Conservation (phyloP, 1,140 invertebrate species). For the Stegodyphus dumicola region DNA sequence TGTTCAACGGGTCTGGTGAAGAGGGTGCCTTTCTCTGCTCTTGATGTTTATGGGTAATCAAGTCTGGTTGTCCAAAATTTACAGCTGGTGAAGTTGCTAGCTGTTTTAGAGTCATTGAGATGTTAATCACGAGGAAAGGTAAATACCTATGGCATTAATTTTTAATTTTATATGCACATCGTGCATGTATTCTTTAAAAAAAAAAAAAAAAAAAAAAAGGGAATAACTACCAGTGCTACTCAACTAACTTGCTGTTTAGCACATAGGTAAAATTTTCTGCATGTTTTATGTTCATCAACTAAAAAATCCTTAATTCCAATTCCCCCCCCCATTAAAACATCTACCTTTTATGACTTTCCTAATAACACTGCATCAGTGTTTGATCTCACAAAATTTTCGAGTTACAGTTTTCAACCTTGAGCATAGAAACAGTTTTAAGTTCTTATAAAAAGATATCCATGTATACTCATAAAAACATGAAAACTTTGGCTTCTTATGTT, state of each 20-base stretch:
- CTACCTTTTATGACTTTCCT: no score
- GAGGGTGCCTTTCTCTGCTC: conserved; percentile 13
- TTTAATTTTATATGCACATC: not conserved
- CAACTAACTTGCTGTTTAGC: not conserved
- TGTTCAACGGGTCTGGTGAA: not conserved
- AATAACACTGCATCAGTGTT: no score
- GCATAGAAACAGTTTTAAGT: no score
- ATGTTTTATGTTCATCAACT: no score
- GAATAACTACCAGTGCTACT: not conserved
- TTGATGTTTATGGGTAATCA: conserved; percentile 43
- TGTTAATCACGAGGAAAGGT: conserved; percentile 32
- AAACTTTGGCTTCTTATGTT: no score
- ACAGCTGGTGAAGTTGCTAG: conserved; percentile 15
- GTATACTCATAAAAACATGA: no score
- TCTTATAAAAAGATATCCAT: no score
- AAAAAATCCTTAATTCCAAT: no score
- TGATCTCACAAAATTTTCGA: no score
- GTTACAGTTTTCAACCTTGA: no score
- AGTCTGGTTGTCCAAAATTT: conserved; percentile 51
- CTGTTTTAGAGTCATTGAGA: conserved; percentile 21
- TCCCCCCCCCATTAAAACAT: no score
- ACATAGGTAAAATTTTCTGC: no score
- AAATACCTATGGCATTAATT: conserved; percentile 29
- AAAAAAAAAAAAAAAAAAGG: not conserved
- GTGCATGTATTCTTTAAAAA: not conserved